Percentiles rank a stretch among this genome's conserved stretches.
phyloP scores from a whole-genome alignment of 1,140 invertebrate genomes.

The Drosophila santomea region DNA sequence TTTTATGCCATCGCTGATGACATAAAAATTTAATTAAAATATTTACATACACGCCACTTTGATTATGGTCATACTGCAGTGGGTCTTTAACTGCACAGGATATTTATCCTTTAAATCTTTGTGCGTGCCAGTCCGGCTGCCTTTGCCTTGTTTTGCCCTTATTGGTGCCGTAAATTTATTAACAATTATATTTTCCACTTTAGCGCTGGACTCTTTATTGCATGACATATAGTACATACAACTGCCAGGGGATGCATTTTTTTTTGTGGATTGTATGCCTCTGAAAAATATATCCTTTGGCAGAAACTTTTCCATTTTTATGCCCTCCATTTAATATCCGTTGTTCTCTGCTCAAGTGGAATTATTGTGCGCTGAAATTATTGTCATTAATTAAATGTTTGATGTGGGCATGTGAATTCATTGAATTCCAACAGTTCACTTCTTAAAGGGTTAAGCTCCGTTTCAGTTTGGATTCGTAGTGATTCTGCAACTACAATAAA shows the following conservation, averaged over 20 bases:
- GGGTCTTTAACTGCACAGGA: not conserved
- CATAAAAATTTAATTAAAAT: constrained; percentile 72
- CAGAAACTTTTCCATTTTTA: constrained; percentile 14
- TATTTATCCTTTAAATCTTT: constrained; percentile 37
- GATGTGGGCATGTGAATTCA: constrained; percentile 42
- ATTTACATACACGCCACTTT: constrained; percentile 32
- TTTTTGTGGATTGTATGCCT: not conserved
- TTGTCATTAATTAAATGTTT: constrained; percentile 68
- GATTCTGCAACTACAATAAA: constrained; percentile 12
- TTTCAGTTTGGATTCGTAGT: not conserved
- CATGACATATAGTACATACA: constrained; percentile 43
- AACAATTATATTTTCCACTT: constrained; percentile 65
- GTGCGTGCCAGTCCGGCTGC: constrained; percentile 17
- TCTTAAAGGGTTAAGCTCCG: constrained; percentile 13
- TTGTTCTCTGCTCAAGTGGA: constrained; percentile 42
- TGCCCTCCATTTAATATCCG: constrained; percentile 4
- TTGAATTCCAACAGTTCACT: constrained; percentile 34
- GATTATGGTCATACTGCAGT: constrained; percentile 33
- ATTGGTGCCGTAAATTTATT: constrained; percentile 44
- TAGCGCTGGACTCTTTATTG: constrained; percentile 23
- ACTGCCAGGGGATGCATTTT: constrained; percentile 12
- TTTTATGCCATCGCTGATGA: constrained; percentile 26
- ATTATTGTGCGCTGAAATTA: constrained; percentile 53
- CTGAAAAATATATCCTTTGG: not conserved
- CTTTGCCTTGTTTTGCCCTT: constrained; percentile 20